These are phyloP conservation scores for Drosophila aff. DNA, from an alignment of 1,140 invertebrate genomes.

Conservation along the genomic window DNA sequence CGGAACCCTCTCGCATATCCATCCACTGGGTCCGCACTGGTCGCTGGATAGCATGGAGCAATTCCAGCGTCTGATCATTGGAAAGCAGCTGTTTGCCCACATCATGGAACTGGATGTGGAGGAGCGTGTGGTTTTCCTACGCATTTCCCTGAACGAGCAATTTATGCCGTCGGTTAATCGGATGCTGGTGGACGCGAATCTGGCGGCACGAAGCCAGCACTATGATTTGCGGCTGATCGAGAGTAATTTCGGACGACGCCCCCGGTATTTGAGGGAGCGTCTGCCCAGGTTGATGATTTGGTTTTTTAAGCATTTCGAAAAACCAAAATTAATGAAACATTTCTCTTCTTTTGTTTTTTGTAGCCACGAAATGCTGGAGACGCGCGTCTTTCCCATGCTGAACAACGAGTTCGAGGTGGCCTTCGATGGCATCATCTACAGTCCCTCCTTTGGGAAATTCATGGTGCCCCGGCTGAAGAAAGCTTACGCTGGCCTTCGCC, in stretches of 20 bases:
- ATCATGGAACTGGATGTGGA: conserved; percentile 31
- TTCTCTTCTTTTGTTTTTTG: not conserved
- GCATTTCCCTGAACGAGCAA: not conserved
- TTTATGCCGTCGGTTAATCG: not conserved
- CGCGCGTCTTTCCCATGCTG: conserved; percentile 6
- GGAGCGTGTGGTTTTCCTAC: conserved; percentile 22
- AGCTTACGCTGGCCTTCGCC: not conserved
- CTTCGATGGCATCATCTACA: conserved; percentile 44
- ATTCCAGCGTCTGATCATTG: not conserved
- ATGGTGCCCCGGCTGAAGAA: conserved; percentile 3
- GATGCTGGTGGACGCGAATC: conserved; percentile 1
- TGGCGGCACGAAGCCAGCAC: conserved; percentile 38
- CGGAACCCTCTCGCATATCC: conserved; percentile 40
- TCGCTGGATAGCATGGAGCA: not conserved
- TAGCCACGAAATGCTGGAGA: conserved; percentile 55
- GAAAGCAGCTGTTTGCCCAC: not conserved
- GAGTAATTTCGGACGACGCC: conserved; percentile 22
- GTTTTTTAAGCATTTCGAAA: too few species aligned
- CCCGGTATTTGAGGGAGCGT: conserved; percentile 52
- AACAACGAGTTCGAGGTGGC: conserved; percentile 26
- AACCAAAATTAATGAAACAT: not conserved
- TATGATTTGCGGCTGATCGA: not conserved
- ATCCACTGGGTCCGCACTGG: conserved; percentile 49
- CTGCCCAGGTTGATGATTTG: conserved; percentile 38
- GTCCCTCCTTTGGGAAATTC: conserved; percentile 10